Evolutionary conservation across 2,797 vertebrate genomes (phyloP), one percentile per base, ranked within the genome.

Genomic region (Lacerta agilis): DNA sequence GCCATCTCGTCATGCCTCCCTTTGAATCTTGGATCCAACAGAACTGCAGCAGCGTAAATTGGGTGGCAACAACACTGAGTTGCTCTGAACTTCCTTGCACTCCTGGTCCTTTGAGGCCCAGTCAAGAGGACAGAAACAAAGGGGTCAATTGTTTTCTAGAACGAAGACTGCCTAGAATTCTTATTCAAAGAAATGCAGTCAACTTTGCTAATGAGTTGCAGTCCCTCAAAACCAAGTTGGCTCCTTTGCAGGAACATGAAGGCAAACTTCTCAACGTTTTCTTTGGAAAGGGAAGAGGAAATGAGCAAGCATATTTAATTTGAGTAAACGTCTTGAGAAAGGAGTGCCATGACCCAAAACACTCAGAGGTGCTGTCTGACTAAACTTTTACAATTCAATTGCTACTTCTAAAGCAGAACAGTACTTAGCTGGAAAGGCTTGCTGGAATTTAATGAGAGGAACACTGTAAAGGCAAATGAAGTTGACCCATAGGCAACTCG

Each of bases 281-380:
- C 20, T 8, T 38, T 64, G 73, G n/a, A 83, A 29, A 27, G 79
- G 69, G 66, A 84, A 88, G 71, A 8, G 25, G 29, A 90, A 86
- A 83, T 45, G 0, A 72, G 3, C 64, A 88, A 80, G n/a, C 69
- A 29, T 20, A 90, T 45, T 55, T 3, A 80, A 88, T 1, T 11
- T 83, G 84, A 91, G 75, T 17, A 77, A 29, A 78, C 82, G n/a
- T 13, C 64, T 79, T 80, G 55, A 17, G 18, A 73, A 83, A 85
- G 66, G 83, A 23, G 36, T 15, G 27, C 55, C 55, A 3, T 79
- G 58, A 75, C 49, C 87, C 72, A 89, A 88, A 80, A 75, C 29
- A 82, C 49, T 41, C 33, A 82, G 43, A 86, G 83, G 7, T 36
- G 13, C 67, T 89, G 84, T 92, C 89, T 67, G 1, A 82, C 80